A percentile compares a stretch with the other conserved stretches of the same genome.
These are phyloP conservation scores for Masticophis lateralis DNA, from an alignment of 2,797 vertebrate species.

Conservation along the genomic window DNA sequence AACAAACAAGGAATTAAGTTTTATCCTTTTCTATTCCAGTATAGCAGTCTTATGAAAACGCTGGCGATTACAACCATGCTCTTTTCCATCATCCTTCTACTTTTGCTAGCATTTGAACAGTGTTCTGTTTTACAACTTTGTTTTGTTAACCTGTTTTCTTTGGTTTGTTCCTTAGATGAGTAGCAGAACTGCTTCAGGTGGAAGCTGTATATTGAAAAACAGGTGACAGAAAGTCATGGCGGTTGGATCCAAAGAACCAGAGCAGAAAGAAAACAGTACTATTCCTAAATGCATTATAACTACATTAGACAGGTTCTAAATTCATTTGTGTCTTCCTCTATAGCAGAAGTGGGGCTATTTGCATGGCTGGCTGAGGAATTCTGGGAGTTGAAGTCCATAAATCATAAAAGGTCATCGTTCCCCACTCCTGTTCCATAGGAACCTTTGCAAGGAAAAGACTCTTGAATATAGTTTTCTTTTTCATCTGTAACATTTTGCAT, in stretches of 20 bases:
- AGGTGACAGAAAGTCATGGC: neutral
- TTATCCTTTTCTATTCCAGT: neutral
- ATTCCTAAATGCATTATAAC: neutral
- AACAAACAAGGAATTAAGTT: neutral
- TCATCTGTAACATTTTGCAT: no score
- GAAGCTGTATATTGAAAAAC: neutral
- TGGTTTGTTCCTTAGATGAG: neutral
- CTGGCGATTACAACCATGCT: neutral
- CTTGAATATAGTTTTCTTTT: neutral
- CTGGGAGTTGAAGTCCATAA: no score
- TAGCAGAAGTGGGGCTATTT: no score
- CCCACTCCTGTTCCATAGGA: neutral
- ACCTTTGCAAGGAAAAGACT: neutral
- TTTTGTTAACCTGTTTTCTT: neutral
- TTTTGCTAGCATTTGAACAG: neutral
- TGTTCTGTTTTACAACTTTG: neutral
- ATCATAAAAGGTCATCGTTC: no score
- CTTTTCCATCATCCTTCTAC: neutral
- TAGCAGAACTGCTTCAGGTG: neutral
- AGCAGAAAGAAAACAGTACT: neutral
- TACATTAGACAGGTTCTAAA: neutral
- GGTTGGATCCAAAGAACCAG: neutral
- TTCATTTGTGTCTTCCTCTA: neutral
- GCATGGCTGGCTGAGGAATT: no score
- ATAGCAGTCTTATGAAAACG: neutral